Base-by-base conservation (phyloP, 2,888 invertebrate species). In the Aromia moschata region DNA sequence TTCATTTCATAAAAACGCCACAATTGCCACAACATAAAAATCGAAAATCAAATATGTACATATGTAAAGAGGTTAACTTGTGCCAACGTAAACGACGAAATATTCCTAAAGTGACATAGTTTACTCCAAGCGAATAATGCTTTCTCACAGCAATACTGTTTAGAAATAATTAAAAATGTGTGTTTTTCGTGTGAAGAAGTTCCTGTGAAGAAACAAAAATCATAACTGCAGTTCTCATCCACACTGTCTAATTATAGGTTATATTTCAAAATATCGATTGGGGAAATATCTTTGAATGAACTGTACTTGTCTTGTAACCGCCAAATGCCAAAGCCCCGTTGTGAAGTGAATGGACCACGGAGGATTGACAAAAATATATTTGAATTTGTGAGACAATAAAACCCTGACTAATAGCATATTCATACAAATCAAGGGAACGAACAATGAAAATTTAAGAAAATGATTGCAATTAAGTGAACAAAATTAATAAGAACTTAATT, bases 241-340 rank as follows among this genome's bases (percentile, higher is more conserved):
- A 25, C 25, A 25, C 7, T 5, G 7, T 5, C 3, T 25, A 25
- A 3, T 25, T 25, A 33, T 33, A 33, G 33, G 33, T 33, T 33
- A 33, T 3, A 11, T 11, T 7, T 7, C n/a, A 2, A 10, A 33
- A 33, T 3, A 11, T 2, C 2, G 33, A 10, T 7, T 10, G 11
- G 3, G 33, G 11, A 33, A 33, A 33, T 33, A 25, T 33, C n/a
- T 33, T 10, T 33, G 33, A 33, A 33, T 33, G 30, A 14, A 55
- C 49, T 46, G 58, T 58, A 57, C 49, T 40, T 31, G 5, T 40
- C 18, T 40, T 31, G 5, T 40, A 18, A 15, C 37, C 43, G 45
- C 43, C 57, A 62, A 62, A 58, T 54, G 62, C 54, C 62, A 62
- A 62, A 54, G 40, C 47, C n/a, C 10, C 18, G n/a, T 11, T 33